A percentile compares a stretch with the other conserved stretches of the same genome.
phyloP scores from a whole-genome alignment of 1,140 invertebrate species.

The Formica selysi region DNA sequence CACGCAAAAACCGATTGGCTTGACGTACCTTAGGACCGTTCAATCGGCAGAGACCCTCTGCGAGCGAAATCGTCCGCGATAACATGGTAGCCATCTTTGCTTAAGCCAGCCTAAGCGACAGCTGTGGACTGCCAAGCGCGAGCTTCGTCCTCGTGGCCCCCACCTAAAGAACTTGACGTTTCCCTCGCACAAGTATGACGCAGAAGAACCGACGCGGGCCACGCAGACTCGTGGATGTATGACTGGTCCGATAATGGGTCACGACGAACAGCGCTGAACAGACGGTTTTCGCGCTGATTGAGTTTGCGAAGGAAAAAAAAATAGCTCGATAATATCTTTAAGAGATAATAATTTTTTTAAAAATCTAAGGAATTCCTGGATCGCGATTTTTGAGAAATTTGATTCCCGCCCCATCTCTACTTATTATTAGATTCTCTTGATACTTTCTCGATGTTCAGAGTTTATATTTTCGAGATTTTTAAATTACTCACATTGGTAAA shows the following conservation, averaged over 20 bases:
- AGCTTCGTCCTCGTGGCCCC: constrained; percentile 68
- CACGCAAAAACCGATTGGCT: background rate
- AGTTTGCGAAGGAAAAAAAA: too few species aligned
- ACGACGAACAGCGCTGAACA: too few species aligned
- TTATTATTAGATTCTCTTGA: too few species aligned
- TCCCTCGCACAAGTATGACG: constrained; percentile 28
- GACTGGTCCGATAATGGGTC: background rate
- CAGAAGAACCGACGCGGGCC: constrained; percentile 56
- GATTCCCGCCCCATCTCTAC: too few species aligned
- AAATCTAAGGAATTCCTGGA: too few species aligned
- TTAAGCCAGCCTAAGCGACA: constrained; percentile 73
- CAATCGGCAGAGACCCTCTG: constrained; percentile 88
- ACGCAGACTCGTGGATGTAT: background rate
- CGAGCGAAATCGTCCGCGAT: constrained; percentile 88
- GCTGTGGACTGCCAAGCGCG: constrained; percentile 76
- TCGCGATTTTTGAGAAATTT: too few species aligned
- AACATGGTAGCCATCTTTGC: constrained; percentile 90
- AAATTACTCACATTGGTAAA: too few species aligned
- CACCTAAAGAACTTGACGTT: constrained; percentile 69
- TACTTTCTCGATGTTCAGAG: too few species aligned
- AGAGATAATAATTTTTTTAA: too few species aligned
- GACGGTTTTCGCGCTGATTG: too few species aligned
- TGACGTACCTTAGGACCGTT: constrained; percentile 89
- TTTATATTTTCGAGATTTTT: too few species aligned
- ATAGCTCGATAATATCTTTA: too few species aligned